Conservation (phyloP, 2,888 invertebrate genomes). For the Aromia moschata region DNA sequence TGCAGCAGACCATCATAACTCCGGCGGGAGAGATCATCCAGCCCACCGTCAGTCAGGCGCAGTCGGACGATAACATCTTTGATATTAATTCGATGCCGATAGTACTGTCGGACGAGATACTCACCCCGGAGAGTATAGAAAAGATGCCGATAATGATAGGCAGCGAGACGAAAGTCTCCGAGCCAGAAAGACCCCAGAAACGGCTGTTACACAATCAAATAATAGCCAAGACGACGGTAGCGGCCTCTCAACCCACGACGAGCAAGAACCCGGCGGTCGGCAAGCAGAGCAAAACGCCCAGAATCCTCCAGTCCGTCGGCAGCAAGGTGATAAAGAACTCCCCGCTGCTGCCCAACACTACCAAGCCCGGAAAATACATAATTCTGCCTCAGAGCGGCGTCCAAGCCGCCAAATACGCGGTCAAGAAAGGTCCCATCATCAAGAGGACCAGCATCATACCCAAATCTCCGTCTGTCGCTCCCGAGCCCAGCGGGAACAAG, state of each 20-base stretch:
- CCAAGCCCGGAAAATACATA: conserved; percentile 46
- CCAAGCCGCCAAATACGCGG: conserved; percentile 30
- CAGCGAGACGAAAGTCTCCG: conserved; percentile 17
- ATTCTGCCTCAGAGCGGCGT: conserved; percentile 36
- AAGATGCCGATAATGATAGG: conserved; percentile 67
- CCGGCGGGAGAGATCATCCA: conserved; percentile 57
- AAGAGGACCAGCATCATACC: conserved; percentile 57
- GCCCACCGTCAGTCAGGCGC: conserved; percentile 29
- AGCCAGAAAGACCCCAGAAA: conserved; percentile 16
- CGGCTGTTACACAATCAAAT: conserved; percentile 18
- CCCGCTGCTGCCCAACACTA: conserved; percentile 35
- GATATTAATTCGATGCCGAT: conserved; percentile 83
- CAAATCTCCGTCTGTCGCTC: conserved; percentile 57
- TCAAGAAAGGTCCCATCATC: conserved; percentile 53
- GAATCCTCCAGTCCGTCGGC: conserved; percentile 44
- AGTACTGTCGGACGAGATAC: conserved; percentile 75
- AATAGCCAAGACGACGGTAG: conserved; percentile 20
- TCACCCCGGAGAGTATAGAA: conserved; percentile 74
- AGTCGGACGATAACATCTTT: conserved; percentile 64
- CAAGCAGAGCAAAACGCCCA: conserved; percentile 33
- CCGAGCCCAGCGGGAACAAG: conserved; percentile 62
- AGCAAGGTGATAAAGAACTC: conserved; percentile 47
- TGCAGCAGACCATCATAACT: conserved; percentile 62
- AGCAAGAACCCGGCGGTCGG: conserved; percentile 16
- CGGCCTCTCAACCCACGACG: conserved; percentile 14